A percentile compares a stretch with the other conserved stretches of the same genome.
phyloP scores from a whole-genome alignment of 2,113 vertebrate genomes.

The Leptodactylus fuscus region DNA sequence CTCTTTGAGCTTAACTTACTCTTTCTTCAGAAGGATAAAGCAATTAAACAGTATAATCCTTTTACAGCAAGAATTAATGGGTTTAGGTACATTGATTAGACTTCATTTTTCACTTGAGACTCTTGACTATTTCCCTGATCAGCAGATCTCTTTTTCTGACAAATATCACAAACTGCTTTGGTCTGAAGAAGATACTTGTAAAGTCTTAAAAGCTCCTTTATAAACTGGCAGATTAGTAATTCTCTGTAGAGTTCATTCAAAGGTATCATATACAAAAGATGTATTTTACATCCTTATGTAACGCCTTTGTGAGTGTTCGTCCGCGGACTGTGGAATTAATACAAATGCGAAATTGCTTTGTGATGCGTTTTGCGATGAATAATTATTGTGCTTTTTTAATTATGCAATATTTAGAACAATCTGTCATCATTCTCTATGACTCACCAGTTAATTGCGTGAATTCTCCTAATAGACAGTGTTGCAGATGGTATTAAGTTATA shows the following conservation, averaged over 20 bases:
- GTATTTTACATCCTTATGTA: slow-evolving; percentile 6
- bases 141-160: slow-evolving; percentile 48
- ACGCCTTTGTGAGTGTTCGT: background rate
- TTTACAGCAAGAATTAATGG: slow-evolving; percentile 44
- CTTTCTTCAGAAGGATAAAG: slow-evolving; percentile 34
- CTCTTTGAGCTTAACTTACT: slow-evolving; percentile 31
- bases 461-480: background rate
- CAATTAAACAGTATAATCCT: slow-evolving; percentile 46
- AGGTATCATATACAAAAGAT: slow-evolving; percentile 19
- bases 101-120: slow-evolving; percentile 45
- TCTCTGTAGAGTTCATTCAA: slow-evolving; percentile 40
- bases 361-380: background rate
- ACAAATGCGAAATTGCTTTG: background rate
- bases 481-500: background rate
- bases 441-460: background rate
- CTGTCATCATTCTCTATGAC: background rate
- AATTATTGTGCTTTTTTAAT: background rate
- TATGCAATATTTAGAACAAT: slow-evolving; percentile 15
- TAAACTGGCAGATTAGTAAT: slow-evolving; percentile 25
- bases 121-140: slow-evolving; percentile 34
- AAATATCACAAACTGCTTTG: slow-evolving; percentile 31
- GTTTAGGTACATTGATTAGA: slow-evolving; percentile 49
- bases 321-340: background rate
- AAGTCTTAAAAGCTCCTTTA: slow-evolving; percentile 18
- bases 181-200: slow-evolving; percentile 16